A percentile compares a stretch with the other conserved stretches of the same genome.
Conservation (phyloP, 2,797 vertebrate genomes). For the Chromis chromis region DNA sequence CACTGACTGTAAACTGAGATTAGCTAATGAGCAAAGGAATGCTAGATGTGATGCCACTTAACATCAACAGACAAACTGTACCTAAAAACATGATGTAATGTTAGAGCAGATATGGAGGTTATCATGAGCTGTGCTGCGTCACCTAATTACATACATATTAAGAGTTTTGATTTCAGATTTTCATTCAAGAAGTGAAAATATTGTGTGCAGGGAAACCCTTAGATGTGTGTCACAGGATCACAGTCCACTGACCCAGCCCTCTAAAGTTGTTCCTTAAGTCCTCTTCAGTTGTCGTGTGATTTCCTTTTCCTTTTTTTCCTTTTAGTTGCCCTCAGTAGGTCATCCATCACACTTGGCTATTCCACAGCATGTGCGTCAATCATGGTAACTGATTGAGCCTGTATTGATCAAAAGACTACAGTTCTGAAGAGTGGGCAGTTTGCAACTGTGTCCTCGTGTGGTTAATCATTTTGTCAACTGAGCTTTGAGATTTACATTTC, state of each 20-base stretch:
- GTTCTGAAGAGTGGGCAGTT: constrained; percentile 16
- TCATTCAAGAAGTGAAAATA: background rate
- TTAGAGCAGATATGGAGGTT: background rate
- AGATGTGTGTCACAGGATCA: background rate
- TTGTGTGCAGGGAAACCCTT: background rate
- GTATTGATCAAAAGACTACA: constrained; percentile 34
- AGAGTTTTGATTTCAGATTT: background rate
- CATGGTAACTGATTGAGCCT: constrained; percentile 41
- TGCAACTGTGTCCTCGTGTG: constrained; percentile 1
- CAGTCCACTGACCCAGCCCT: background rate
- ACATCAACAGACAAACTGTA: background rate
- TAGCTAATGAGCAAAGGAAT: background rate
- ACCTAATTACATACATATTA: no score
- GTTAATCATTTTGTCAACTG: constrained; percentile 29
- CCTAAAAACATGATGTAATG: background rate
- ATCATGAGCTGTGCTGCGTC: no score
- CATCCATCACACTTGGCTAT: constrained; percentile 44
- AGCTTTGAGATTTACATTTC: constrained; percentile 14
- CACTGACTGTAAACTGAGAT: background rate
- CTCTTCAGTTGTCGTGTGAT: constrained; percentile 16
- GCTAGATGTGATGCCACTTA: background rate
- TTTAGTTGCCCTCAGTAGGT: constrained; percentile 4
- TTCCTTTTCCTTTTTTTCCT: background rate
- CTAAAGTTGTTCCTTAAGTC: background rate
- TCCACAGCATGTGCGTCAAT: constrained; percentile 34